Base-by-base conservation (phyloP, 2,888 invertebrate species). In the Callinectes sapidus region DNA sequence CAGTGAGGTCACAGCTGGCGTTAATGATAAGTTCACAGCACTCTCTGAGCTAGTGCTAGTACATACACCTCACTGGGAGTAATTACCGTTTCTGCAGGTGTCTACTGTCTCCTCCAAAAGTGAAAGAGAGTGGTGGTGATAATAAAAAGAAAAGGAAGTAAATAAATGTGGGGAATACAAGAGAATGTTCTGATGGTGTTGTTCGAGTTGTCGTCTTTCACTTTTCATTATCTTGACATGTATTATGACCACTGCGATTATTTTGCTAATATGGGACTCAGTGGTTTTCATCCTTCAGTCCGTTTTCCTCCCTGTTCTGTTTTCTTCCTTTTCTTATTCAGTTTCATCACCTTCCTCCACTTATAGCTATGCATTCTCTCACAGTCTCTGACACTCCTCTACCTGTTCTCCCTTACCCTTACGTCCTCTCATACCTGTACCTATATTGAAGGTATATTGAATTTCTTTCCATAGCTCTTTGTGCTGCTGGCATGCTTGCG, bases 181-280 rank as follows among this genome's bases (percentile, higher is more conserved):
- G 28, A 71, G 3, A 10, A 10, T 48, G 28, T 23, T 28, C 28
- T 71, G 71, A 35, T 32, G 35, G 18, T 16, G 10, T n/a, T 18
- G 35, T 35, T 35, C 16, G 81, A 81, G 18, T 81, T 16, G 81
- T 81, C 81, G 13, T 35, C 16, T 35, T 14, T 81, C 35, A 81
- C n/a, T 71, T 18, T 81, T 35, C 81, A 81, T 81, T 81, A 81
- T 13, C 81, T 35, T 81, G 81, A 81, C 81, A 35, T 35, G 32
- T 32, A n/a, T 35, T 35, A 14, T 10, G n/a, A n/a, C 35, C 8
- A 16, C 35, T 32, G 35, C 0, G 81, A 81, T 81, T 81, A 35
- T 32, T 35, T 32, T 81, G 16, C 81, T 16, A 28, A 1, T 81
- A 35, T 32, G 81, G 28, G 35, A 18, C 81, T 81, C 81, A 32